Conservation (phyloP, 1,140 invertebrate genomes). For the Neodiprion pinetum region DNA sequence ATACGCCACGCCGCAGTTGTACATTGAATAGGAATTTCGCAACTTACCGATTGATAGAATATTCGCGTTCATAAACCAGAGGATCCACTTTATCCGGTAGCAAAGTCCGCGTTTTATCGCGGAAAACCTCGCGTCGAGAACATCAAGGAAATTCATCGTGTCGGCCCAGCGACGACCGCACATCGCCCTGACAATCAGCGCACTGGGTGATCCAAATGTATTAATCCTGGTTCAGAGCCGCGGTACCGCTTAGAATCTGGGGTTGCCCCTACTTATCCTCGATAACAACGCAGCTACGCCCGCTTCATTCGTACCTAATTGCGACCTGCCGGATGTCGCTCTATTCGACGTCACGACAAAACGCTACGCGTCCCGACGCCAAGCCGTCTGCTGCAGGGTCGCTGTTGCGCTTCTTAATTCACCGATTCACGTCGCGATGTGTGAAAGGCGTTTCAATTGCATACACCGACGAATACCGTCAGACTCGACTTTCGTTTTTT, state of each 20-base stretch:
- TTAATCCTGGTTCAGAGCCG: not conserved
- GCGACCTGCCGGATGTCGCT: constrained; percentile 11
- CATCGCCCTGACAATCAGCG: constrained; percentile 32
- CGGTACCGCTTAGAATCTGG: not conserved
- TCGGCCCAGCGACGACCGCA: constrained; percentile 11
- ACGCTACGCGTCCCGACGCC: not conserved
- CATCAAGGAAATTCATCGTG: not conserved
- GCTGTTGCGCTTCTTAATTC: too few species aligned
- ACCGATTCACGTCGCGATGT: not conserved
- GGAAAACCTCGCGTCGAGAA: not conserved
- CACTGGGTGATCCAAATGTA: constrained; percentile 48
- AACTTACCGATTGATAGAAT: constrained; percentile 44
- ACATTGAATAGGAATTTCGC: not conserved
- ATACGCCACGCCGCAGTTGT: too few species aligned
- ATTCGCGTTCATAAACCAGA: constrained; percentile 39
- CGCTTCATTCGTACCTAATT: constrained; percentile 15
- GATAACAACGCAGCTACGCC: constrained; percentile 6
- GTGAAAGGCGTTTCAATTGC: not conserved
- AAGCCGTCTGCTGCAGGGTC: not conserved
- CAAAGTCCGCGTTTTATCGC: constrained; percentile 10
- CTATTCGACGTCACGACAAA: not conserved
- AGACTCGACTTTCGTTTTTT: too few species aligned
- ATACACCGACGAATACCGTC: too few species aligned
- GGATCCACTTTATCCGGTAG: constrained; percentile 39
- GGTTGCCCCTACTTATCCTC: constrained; percentile 11